These are phyloP conservation scores for Zele albiditarsus DNA, from an alignment of 2,888 invertebrate species.

Conservation along the genomic window DNA sequence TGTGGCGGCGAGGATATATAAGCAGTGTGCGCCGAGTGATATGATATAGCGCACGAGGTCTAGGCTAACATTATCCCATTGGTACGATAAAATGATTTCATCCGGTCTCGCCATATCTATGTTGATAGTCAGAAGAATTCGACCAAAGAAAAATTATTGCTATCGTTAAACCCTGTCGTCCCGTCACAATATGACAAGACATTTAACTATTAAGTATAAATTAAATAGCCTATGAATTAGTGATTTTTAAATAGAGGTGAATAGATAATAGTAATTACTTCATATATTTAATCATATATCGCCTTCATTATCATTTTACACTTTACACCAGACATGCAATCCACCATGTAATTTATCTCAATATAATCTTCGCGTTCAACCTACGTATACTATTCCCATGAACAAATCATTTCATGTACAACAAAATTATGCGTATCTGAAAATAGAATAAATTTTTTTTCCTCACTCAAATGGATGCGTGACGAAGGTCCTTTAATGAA, in stretches of 20 bases:
- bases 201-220: neutral
- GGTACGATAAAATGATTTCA: conserved; percentile 50
- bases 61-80: conserved; percentile 48
- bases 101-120: conserved; percentile 44
- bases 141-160: conserved; percentile 18
- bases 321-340: neutral
- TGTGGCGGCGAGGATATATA: neutral
- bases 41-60: conserved; percentile 3
- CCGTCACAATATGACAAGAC: neutral
- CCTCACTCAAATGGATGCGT: conserved; percentile 16
- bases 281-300: neutral
- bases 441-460: conserved; percentile 9
- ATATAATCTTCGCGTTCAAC: neutral
- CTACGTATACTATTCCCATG: neutral
- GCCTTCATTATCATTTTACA: neutral
- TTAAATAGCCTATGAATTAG: neutral
- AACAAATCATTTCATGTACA: neutral
- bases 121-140: conserved; percentile 9
- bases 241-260: neutral
- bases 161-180: conserved; percentile 3
- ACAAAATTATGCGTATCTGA: neutral
- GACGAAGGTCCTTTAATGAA: conserved; percentile 22
- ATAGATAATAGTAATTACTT: neutral
- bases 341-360: neutral
- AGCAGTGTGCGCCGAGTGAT: neutral